Evolutionary conservation across 2,797 vertebrate species (phyloP), one percentile per base, ranked within the genome.

Genomic region (Amblyopsis hoosieri): DNA sequence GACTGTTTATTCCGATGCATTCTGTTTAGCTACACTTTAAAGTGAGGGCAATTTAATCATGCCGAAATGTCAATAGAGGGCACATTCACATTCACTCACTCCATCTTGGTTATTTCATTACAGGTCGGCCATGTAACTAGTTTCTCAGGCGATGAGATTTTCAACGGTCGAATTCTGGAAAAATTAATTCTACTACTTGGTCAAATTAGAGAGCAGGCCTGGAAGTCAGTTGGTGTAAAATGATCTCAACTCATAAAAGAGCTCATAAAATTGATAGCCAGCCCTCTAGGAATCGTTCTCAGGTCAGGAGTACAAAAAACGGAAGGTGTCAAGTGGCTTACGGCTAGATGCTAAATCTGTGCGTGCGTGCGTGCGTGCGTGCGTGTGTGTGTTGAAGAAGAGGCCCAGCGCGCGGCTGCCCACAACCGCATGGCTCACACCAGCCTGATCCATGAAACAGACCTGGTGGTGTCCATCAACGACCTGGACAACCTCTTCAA

Each of bases 401-500:
- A 98, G 81, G 92, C 93, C 81, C 96, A 96, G 67, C 93, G 91
- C 48, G 83, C 92, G 46, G 89, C 94, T 29, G 93, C 94, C 85
- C 93, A 95, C 71, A 95, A 94, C 74, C 95, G 96, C 74, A 95
- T 94, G 58, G 93, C 95, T 59, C 95, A 96, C 56, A 96, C 95
- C 49, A 99, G 97, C 88, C 94, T 99, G 85, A 96, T 99, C 85
- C 94, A 98, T 15, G 97, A 96, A 89, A 97, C 94, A 0, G 98
- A 99, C 86, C 85, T 99, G 72, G 96, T 92, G 69, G 97, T 99
- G 69, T 99, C 98, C 69, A 96, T 96, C 57, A 97, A 96, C 7
- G 98, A 99, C 91, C 93, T 99, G 72, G 98, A 99, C 94, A 98
- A 99, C 93, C 94, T 99, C 82, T 99, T 99, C 91, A 99, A 99